Percentiles rank a stretch among this genome's conserved stretches.
Evolutionary conservation across 35 echinoderm and acorn worm species (phyloP).

Genomic region (Lytechinus pictus): DNA sequence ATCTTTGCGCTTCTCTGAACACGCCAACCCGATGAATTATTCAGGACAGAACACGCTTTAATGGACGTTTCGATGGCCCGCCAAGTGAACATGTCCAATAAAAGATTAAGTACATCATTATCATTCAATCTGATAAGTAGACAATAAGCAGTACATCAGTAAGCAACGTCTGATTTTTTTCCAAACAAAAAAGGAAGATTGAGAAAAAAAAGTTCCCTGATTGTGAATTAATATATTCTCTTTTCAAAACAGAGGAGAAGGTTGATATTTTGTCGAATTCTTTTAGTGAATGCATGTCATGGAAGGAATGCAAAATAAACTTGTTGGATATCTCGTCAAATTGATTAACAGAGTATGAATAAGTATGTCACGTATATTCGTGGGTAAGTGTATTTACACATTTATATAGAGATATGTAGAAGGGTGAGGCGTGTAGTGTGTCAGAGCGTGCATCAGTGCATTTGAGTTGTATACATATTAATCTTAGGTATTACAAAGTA

Average conservation of each 20-base stretch:
- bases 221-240: neutral
- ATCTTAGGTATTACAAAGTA: too few species aligned
- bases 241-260: neutral
- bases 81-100: neutral
- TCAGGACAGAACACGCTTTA: neutral
- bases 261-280: neutral
- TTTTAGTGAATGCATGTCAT: neutral
- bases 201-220: neutral
- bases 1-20: neutral
- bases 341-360: too few species aligned
- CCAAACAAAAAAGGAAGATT: neutral
- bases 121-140: conserved; percentile 18
- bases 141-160: neutral
- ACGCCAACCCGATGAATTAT: conserved; percentile 1
- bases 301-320: neutral
- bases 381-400: too few species aligned
- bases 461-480: too few species aligned
- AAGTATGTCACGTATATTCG: too few species aligned
- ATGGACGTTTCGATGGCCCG: neutral
- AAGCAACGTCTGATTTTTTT: neutral
- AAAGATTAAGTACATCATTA: neutral
- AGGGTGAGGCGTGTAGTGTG: too few species aligned
- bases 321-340: too few species aligned
- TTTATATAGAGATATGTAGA: too few species aligned
- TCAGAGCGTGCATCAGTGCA: too few species aligned